These are phyloP conservation scores for Macrobrachium nipponense DNA, from an alignment of 1,140 invertebrate species.

Conservation along the genomic window DNA sequence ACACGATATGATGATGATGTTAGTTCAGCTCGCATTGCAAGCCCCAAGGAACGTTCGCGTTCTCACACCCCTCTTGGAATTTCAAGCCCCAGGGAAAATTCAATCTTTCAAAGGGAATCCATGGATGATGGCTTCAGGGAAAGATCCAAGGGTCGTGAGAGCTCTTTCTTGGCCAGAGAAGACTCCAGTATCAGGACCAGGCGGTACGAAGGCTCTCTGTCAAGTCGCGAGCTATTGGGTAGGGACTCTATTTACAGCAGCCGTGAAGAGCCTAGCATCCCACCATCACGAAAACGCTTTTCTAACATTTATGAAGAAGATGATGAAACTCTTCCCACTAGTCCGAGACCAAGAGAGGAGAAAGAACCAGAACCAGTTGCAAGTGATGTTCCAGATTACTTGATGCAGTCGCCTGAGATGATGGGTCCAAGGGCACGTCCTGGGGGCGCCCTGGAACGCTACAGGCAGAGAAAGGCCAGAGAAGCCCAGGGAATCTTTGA, in stretches of 20 bases:
- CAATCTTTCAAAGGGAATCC: no score
- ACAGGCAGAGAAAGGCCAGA: constrained; percentile 28
- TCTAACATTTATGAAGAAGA: constrained; percentile 53
- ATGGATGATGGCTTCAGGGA: neutral
- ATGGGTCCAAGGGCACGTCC: constrained; percentile 3
- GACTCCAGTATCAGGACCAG: no score
- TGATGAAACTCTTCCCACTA: neutral
- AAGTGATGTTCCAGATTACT: neutral
- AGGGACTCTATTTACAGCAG: neutral
- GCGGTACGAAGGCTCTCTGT: neutral
- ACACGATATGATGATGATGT: neutral
- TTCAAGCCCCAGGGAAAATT: neutral
- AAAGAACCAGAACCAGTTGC: neutral
- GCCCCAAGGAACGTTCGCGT: constrained; percentile 4
- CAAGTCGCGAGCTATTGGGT: neutral
- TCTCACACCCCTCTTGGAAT: constrained; percentile 8
- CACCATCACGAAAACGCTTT: constrained; percentile 15
- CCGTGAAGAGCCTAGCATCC: neutral
- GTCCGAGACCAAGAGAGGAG: constrained; percentile 5
- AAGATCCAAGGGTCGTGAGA: neutral
- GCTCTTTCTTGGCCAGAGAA: neutral
- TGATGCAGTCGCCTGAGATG: no score
- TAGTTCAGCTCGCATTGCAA: constrained; percentile 8
- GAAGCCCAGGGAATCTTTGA: constrained; percentile 9
- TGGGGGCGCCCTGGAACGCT: constrained; percentile 22